These are phyloP conservation scores for Trachythela sp. DNA, from an alignment of 64 coral and sea anemone species.

Conservation along the genomic window DNA sequence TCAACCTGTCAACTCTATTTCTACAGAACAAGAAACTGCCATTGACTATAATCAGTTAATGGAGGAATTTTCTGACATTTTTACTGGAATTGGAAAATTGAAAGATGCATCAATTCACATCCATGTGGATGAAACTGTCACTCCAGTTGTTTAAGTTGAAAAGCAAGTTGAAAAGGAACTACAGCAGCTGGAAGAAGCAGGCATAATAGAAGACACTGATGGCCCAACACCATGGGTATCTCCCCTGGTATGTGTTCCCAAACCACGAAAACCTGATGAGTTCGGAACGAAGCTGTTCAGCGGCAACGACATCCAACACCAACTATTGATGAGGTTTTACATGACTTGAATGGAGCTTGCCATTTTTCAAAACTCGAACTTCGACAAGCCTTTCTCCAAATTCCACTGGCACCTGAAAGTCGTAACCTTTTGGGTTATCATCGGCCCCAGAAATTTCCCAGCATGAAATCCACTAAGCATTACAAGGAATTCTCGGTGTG, in stretches of 20 bases:
- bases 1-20: conserved; percentile 27
- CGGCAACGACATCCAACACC: conserved; percentile 37
- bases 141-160: conserved; percentile 28
- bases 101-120: conserved; percentile 34
- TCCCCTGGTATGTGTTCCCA: conserved; percentile 34
- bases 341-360: conserved; percentile 40
- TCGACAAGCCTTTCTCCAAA: conserved; percentile 29
- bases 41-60: conserved; percentile 28
- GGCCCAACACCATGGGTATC: conserved; percentile 40
- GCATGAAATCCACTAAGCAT: too few relatives aligned
- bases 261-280: conserved; percentile 30
- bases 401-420: conserved; percentile 25
- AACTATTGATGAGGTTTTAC: conserved; percentile 41
- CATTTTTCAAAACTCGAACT: conserved; percentile 47
- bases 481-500: background rate
- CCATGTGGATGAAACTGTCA: conserved; percentile 42
- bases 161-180: conserved; percentile 46
- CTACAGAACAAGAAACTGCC: background rate
- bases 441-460: too few relatives aligned
- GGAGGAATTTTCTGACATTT: conserved; percentile 31
- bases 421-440: conserved; percentile 1
- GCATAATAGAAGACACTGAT: conserved; percentile 23
- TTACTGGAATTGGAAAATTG: conserved; percentile 32
- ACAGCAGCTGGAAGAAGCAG: conserved; percentile 16
- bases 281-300: conserved; percentile 31